These are phyloP conservation scores for Pseudomyrmex dendroicus DNA, from an alignment of 1,140 invertebrate genomes.

Conservation along the genomic window DNA sequence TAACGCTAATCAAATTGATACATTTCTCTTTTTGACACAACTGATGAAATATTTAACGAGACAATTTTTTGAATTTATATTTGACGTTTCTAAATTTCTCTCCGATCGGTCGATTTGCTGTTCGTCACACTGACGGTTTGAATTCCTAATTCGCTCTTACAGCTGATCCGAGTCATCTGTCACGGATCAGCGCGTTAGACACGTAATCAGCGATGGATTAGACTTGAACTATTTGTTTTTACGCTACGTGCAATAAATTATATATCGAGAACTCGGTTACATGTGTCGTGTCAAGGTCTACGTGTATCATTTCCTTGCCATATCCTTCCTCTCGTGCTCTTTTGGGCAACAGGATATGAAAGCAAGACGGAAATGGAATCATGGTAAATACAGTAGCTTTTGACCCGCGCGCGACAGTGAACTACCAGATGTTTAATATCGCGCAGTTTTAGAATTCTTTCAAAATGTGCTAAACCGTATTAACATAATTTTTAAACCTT, in stretches of 20 bases:
- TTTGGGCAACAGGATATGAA: conserved; percentile 4
- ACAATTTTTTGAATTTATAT: neutral
- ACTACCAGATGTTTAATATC: neutral
- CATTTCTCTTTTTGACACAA: neutral
- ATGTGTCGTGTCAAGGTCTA: conserved; percentile 58
- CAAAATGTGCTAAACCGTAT: neutral
- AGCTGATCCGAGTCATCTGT: conserved; percentile 47
- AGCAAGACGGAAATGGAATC: neutral
- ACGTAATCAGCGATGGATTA: conserved; percentile 21
- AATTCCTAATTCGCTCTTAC: conserved; percentile 3
- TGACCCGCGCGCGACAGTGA: neutral
- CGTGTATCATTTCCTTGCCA: neutral
- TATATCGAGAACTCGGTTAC: conserved; percentile 49
- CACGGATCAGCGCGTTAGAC: conserved; percentile 55
- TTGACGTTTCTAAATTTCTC: neutral
- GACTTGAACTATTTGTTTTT: conserved; percentile 49
- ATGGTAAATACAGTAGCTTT: neutral
- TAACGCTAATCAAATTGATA: neutral
- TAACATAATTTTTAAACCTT: neutral
- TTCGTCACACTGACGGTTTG: neutral
- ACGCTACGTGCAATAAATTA: conserved; percentile 55
- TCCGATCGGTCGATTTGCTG: neutral
- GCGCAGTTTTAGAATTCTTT: neutral
- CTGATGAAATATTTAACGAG: neutral
- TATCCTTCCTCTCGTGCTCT: neutral